phyloP scores from a whole-genome alignment of 2,888 invertebrate species.

The Archaeoteleia sp. region DNA sequence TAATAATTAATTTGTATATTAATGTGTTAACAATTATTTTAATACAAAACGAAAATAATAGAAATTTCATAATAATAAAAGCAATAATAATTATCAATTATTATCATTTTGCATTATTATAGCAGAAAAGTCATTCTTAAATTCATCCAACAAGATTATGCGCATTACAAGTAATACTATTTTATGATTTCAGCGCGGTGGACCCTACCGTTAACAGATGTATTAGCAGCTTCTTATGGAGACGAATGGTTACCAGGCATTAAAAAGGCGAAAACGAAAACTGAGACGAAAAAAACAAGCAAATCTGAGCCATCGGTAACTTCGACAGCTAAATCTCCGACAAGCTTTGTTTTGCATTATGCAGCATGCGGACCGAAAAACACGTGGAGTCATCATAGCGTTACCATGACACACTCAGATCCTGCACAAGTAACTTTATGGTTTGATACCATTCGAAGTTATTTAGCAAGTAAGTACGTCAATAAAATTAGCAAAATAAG shows the following conservation, averaged over 20 bases:
- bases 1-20: too few relatives aligned
- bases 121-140: too few relatives aligned
- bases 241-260: slow-evolving; percentile 72
- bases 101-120: too few relatives aligned
- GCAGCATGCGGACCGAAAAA: slow-evolving; percentile 77
- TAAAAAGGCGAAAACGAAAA: slow-evolving; percentile 65
- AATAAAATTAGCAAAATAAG: too few relatives aligned
- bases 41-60: too few relatives aligned
- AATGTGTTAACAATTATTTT: too few relatives aligned
- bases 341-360: slow-evolving; percentile 80
- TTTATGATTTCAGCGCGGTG: slow-evolving; percentile 77
- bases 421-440: slow-evolving; percentile 79
- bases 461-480: slow-evolving; percentile 76
- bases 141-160: too few relatives aligned
- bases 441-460: slow-evolving; percentile 78
- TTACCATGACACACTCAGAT: slow-evolving; percentile 79
- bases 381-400: slow-evolving; percentile 78
- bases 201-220: slow-evolving; percentile 77
- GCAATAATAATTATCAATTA: too few relatives aligned
- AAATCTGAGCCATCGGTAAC: slow-evolving; percentile 53
- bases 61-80: too few relatives aligned
- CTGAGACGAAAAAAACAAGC: slow-evolving; percentile 12
- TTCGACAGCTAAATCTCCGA: slow-evolving; percentile 65
- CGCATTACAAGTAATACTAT: too few relatives aligned
- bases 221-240: slow-evolving; percentile 77